Evolutionary conservation across 2,113 vertebrate species (phyloP), one percentile per base, ranked within the genome.

Genomic region (Chaenogobius annularis): DNA sequence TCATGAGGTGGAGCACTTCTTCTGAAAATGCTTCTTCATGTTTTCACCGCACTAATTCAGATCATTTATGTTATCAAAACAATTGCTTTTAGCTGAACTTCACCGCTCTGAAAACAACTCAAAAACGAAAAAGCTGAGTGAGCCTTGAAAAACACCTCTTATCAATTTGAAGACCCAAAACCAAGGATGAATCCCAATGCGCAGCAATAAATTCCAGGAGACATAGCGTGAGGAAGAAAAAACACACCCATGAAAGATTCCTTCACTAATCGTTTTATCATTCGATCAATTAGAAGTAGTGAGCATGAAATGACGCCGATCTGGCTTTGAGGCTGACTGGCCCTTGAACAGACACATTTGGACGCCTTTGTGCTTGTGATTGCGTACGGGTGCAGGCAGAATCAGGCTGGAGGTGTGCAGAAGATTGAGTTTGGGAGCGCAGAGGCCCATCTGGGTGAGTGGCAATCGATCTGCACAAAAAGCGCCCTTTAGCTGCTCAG

Each of bases 221-320:
- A 68, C 69, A 78, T n/a, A 6, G 55, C 59, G 68, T 14, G 43
- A 66, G 1, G 40, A 58, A 46, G 74, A 72, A 69, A 54, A 73
- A 72, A 79, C 20, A 58, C 75, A 20, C 85, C 76, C 81, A 72
- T 73, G 75, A 88, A 84, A 82, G 81, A 88, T 85, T 85, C 76
- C 78, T 73, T 72, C 81, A 76, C 83, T 85, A 83, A 90, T 86
- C 82, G 84, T 90, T 90, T 90, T 69, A 90, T 89, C 79, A 73
- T 40, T 61, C 52, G n/a, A 89, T 89, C 89, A 89, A 89, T 90
- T 81, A 74, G 68, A 86, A 82, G 81, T 80, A 74, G 80, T 68
- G 85, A 89, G 84, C 87, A 83, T 89, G 80, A 91, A 90, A 88
- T 90, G 88, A 90, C 77, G 80, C 78, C 83, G 83, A 88, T 87